Conservation (phyloP, 2,797 vertebrate genomes). For the Thalassophryne amazonica region DNA sequence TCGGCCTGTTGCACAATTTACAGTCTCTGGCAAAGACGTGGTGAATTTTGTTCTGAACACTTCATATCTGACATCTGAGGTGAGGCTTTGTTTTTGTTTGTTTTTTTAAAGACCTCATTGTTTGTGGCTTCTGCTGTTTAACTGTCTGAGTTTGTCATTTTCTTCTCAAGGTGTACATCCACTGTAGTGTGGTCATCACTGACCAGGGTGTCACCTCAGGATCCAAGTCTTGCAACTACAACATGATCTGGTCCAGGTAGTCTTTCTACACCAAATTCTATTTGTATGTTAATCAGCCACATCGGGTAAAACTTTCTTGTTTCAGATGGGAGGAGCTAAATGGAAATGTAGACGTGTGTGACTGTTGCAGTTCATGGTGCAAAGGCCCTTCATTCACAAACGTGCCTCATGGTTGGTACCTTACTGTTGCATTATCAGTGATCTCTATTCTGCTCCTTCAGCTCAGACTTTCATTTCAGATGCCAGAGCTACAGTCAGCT, state of each 20-base stretch:
- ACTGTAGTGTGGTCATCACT: conserved; percentile 63
- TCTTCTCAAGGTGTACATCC: conserved; percentile 57
- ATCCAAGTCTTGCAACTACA: conserved; percentile 74
- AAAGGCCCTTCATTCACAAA: conserved; percentile 24
- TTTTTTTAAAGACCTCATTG: fast-evolving
- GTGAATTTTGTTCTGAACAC: conserved; percentile 63
- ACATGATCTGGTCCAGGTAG: conserved; percentile 58
- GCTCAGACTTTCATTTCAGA: conserved; percentile 28
- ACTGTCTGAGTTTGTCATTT: not conserved
- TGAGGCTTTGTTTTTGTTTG: conserved; percentile 10
- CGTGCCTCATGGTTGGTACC: conserved; percentile 37
- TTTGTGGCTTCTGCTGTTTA: not conserved
- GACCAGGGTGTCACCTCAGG: conserved; percentile 31
- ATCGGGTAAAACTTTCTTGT: not conserved
- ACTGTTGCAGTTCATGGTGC: conserved; percentile 69
- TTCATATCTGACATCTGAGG: conserved; percentile 52
- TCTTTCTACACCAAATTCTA: not conserved
- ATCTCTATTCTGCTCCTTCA: too few relatives aligned
- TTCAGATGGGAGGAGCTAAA: conserved; percentile 68
- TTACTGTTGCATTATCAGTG: not conserved
- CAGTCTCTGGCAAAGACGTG: conserved; percentile 23
- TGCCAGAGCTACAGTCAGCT: conserved; percentile 29
- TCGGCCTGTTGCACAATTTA: conserved; percentile 38
- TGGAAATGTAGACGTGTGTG: conserved; percentile 48
- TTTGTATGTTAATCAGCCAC: not conserved